Percentiles rank a stretch among this genome's conserved stretches.
These are phyloP conservation scores for Xestoiulus laeticollis DNA, from an alignment of 2,888 invertebrate genomes.

Conservation along the genomic window DNA sequence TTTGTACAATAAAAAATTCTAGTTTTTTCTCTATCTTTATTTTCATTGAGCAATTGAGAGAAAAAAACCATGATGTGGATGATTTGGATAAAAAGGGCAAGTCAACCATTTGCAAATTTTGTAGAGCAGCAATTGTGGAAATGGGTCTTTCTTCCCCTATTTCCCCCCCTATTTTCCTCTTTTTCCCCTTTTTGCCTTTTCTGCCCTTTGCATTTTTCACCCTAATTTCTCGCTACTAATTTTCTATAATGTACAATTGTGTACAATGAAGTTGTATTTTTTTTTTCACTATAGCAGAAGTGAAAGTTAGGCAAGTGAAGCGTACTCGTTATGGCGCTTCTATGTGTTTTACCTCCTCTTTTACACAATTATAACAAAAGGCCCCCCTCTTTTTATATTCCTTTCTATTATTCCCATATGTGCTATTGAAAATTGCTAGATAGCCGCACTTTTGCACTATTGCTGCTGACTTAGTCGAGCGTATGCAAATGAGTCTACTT, in stretches of 20 bases:
- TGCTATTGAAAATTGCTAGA: conserved; percentile 18
- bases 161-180: not conserved
- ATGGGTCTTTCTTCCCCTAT: not conserved
- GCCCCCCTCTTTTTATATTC: not conserved
- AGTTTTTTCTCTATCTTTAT: not conserved
- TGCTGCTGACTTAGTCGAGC: conserved; percentile 9
- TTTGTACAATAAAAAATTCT: not conserved
- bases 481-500: conserved; percentile 26
- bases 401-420: not conserved
- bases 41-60: not conserved
- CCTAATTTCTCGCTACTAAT: not conserved
- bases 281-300: not conserved
- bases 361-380: conserved; percentile 26
- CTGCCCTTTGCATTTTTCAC: not conserved
- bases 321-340: not conserved
- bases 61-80: no score
- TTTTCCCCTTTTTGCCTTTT: not conserved
- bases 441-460: conserved; percentile 23
- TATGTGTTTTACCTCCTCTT: conserved; percentile 26
- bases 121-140: not conserved
- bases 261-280: conserved; percentile 9
- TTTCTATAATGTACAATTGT: not conserved
- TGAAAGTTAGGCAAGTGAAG: not conserved
- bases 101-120: not conserved
- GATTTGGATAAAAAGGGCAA: conserved; percentile 18